These are phyloP conservation scores for Loxodonta africana DNA, from an alignment of 2,113 vertebrate genomes.

Conservation along the genomic window DNA sequence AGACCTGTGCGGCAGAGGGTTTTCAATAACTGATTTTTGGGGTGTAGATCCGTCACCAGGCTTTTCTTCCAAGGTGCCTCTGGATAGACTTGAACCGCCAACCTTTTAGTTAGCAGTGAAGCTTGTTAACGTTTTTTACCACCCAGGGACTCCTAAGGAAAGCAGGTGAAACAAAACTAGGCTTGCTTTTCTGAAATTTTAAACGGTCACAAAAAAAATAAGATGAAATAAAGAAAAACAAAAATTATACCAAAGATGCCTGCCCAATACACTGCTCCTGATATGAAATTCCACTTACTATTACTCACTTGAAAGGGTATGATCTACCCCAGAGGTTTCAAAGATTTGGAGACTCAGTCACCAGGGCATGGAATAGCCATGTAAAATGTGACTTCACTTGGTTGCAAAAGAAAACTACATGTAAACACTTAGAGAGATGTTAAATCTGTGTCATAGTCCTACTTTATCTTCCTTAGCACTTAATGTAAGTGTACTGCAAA, in stretches of 20 bases:
- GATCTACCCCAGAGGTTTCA: background rate
- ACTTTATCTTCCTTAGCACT: background rate
- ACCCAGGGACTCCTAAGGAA: background rate
- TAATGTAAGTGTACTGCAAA: background rate
- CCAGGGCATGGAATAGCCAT: background rate
- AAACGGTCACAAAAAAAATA: slow-evolving; percentile 25
- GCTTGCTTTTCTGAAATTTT: slow-evolving; percentile 46
- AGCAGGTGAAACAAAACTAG: background rate
- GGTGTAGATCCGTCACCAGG: background rate
- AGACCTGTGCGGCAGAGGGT: background rate
- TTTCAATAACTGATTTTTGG: background rate
- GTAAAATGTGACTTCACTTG: background rate
- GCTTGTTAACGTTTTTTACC: background rate
- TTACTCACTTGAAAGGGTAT: background rate
- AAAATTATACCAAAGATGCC: background rate
- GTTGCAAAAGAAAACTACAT: slow-evolving; percentile 1
- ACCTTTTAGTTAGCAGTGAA: background rate
- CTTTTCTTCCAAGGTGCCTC: background rate
- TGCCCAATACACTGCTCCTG: background rate
- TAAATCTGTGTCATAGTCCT: background rate
- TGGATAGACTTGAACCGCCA: background rate
- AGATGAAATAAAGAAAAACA: slow-evolving; percentile 34
- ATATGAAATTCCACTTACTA: slow-evolving; percentile 8
- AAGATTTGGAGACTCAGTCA: background rate
- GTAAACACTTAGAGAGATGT: background rate